These are phyloP conservation scores for Steinernema hermaphroditum DNA, from an alignment of 2,888 invertebrate genomes.

Conservation along the genomic window DNA sequence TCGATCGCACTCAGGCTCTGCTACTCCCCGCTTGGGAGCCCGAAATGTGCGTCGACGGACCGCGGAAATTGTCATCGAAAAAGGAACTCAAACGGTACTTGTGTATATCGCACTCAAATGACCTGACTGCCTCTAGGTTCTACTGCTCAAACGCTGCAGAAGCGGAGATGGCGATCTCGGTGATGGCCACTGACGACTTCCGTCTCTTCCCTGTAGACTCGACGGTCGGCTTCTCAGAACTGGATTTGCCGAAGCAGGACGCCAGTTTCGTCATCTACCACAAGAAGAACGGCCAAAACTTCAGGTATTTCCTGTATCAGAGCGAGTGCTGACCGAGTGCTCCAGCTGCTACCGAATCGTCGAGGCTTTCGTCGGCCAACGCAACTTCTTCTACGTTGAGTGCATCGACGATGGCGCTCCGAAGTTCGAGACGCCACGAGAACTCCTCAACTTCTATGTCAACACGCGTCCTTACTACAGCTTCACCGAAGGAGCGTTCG, in stretches of 20 bases:
- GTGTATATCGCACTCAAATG: not conserved
- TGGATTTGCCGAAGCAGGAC: not conserved
- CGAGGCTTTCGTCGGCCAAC: not conserved
- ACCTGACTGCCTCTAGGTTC: not conserved
- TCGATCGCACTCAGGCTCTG: not conserved
- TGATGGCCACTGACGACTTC: not conserved
- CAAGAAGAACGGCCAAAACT: not conserved
- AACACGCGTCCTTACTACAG: constrained; percentile 13
- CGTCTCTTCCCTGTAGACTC: not conserved
- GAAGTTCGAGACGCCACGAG: not conserved
- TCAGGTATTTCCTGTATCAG: not conserved
- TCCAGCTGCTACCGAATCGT: not conserved
- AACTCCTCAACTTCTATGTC: constrained; percentile 17
- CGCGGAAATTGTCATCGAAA: not conserved
- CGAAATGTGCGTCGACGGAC: not conserved
- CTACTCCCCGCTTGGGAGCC: not conserved
- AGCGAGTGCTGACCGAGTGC: not conserved
- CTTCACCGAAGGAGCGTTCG: not conserved
- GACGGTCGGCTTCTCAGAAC: not conserved
- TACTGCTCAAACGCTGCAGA: not conserved
- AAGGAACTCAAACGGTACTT: not conserved
- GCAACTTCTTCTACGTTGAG: constrained; percentile 8
- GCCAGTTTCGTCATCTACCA: not conserved
- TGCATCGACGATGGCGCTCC: not conserved
- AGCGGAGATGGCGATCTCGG: not conserved